A percentile compares a stretch with the other conserved stretches of the same genome.
phyloP scores from a whole-genome alignment of 2,888 invertebrate species.

The Teleogryllus oceanicus region DNA sequence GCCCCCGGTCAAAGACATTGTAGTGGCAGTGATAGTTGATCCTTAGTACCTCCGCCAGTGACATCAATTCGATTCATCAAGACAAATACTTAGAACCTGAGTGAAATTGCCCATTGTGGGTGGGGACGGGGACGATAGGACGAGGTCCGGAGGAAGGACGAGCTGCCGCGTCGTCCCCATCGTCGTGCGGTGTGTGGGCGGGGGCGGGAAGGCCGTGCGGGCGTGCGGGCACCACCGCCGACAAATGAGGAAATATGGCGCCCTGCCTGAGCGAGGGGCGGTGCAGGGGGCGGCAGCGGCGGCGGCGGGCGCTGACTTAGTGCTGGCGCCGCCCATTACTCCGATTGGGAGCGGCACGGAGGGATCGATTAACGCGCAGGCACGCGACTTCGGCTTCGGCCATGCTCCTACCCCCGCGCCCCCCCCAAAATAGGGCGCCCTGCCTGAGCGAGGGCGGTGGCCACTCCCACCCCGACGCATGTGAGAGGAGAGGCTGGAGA shows the following conservation, averaged over 20 bases:
- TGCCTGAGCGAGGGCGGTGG: too few species aligned
- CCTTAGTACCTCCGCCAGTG: too few species aligned
- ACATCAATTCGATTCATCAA: too few species aligned
- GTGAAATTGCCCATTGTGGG: too few species aligned
- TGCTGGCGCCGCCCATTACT: neutral
- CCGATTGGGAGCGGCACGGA: neutral
- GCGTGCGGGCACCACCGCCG: neutral
- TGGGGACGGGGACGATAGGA: too few species aligned
- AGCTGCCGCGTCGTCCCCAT: too few species aligned
- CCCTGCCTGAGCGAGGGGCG: neutral
- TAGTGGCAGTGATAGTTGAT: too few species aligned
- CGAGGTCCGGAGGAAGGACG: too few species aligned
- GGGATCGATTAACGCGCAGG: neutral
- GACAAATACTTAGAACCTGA: too few species aligned
- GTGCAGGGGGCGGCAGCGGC: neutral
- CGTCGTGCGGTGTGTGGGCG: too few species aligned
- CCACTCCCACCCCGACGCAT: neutral
- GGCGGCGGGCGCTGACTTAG: neutral
- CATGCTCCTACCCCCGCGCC: neutral
- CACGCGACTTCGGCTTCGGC: neutral
- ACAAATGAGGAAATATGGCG: conserved; percentile 9
- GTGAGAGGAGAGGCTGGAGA: neutral
- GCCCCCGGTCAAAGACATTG: too few species aligned
- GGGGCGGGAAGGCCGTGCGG: neutral
- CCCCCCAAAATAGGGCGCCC: too few species aligned